A percentile compares a stretch with the other conserved stretches of the same genome.
These are phyloP conservation scores for Erinaceus europaeus DNA, from an alignment of 2,113 vertebrate species.

Conservation along the genomic window DNA sequence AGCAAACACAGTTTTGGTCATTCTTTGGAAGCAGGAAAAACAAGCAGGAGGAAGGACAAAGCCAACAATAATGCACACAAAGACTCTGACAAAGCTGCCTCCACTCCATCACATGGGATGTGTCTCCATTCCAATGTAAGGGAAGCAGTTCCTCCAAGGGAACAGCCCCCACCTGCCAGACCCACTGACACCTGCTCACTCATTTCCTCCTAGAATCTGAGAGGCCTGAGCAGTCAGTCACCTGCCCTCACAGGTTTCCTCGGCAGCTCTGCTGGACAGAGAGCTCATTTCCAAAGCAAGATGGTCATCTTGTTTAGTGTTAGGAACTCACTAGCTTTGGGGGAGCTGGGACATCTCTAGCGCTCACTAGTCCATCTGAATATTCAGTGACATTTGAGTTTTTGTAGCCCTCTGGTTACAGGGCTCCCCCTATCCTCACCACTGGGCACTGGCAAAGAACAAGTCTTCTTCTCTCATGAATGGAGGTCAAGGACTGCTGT, in stretches of 20 bases:
- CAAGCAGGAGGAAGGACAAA: constrained; percentile 45
- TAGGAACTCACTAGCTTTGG: neutral
- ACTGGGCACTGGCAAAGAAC: neutral
- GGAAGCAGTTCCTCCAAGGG: neutral
- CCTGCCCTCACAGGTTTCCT: neutral
- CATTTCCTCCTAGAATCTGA: neutral
- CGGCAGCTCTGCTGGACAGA: neutral
- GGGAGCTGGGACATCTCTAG: neutral
- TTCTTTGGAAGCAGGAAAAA: constrained; percentile 47
- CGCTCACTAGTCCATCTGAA: neutral
- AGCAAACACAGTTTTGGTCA: constrained; percentile 66
- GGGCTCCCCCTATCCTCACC: too few species aligned
- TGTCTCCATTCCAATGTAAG: neutral
- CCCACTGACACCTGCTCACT: neutral
- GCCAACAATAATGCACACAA: neutral
- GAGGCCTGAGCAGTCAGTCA: neutral
- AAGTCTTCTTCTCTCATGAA: neutral
- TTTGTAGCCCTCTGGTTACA: neutral
- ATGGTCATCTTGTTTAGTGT: neutral
- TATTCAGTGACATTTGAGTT: neutral
- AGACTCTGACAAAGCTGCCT: neutral
- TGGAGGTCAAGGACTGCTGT: neutral
- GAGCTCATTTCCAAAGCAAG: neutral
- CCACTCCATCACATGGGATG: too few species aligned
- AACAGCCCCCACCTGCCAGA: neutral